Evolutionary conservation across 2,797 vertebrate genomes (phyloP), one percentile per base, ranked within the genome.

Genomic region (Sternarchorhynchus goeldii): DNA sequence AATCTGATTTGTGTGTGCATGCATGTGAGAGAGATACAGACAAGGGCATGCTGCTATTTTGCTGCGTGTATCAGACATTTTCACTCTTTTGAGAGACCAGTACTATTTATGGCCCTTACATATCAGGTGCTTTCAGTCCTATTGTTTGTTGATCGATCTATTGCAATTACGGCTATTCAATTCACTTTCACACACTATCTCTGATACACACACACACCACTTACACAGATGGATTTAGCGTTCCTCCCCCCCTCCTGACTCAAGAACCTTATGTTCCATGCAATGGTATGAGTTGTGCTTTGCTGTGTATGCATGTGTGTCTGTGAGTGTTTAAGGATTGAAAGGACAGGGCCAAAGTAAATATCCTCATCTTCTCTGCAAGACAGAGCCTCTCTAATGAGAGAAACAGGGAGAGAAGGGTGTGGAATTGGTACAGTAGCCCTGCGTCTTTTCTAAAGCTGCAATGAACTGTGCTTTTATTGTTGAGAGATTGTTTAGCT

Each of bases 211-310:
- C 73, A 73, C 58, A 63, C 14, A 74, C 64, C 55, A 65, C 6
- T 12, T 63, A 67, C 55, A 58, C 57, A 65, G 2, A 50, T 12
- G 14, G 45, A 50, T 50, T 50, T 12, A 50, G 45, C 21, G 20
- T 67, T 67, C n/a, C 5, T 41, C 60, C 71, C 34, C 34, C 34
- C 60, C 57, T 6, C 16, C 56, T 20, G 5, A 41, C 20, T 67
- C 14, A n/a, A 20, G 18, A 34, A 64, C 16, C 17, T 20, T 39
- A 65, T n/a, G 8, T 65, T 57, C 31, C 18, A 57, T 32, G 16
- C 72, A 75, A 76, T 72, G 78, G 77, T 80, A 69, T 67, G 64
- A 41, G 25, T 59, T 78, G 36, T 21, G 34, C 17, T 4, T 75
- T 21, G 39, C 64, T 18, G 7, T 41, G 64, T 25, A 25, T 64